phyloP scores from a whole-genome alignment of 2,797 vertebrate species.

The Esox masquinongy region DNA sequence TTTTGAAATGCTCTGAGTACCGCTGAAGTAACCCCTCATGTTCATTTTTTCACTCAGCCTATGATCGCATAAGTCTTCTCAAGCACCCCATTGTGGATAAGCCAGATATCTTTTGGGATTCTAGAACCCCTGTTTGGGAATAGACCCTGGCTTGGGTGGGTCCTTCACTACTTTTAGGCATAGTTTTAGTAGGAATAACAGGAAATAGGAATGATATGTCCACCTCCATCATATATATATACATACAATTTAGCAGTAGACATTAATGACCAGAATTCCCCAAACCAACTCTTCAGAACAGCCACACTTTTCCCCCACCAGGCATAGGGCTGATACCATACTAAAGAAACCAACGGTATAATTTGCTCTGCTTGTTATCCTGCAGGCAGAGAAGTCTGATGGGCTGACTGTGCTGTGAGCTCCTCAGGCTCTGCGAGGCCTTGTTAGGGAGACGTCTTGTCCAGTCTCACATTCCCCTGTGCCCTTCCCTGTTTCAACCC shows the following conservation, averaged over 20 bases:
- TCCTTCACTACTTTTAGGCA: too few species aligned
- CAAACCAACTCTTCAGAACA: constrained; percentile 31
- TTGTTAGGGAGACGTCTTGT: constrained; percentile 59
- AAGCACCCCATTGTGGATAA: too few species aligned
- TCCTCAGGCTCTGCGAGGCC: constrained; percentile 61
- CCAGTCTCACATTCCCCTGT: constrained; percentile 26
- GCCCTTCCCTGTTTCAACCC: constrained; percentile 12
- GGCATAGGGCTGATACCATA: constrained; percentile 54
- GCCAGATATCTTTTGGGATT: too few species aligned
- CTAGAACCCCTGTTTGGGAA: too few species aligned
- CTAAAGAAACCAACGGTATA: constrained; percentile 36
- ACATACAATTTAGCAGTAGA: background rate
- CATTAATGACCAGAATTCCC: background rate
- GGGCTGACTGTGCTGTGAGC: constrained; percentile 59
- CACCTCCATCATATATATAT: background rate
- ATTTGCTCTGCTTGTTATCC: constrained; percentile 73
- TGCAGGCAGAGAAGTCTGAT: constrained; percentile 61
- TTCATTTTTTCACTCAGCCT: too few species aligned
- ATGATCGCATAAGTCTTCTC: too few species aligned
- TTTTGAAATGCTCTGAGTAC: too few species aligned
- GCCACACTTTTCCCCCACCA: constrained; percentile 47
- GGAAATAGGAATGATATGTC: background rate
- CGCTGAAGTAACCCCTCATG: too few species aligned
- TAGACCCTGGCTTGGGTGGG: too few species aligned
- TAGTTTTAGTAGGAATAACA: too few species aligned